Conservation (phyloP, 2,888 invertebrate species). For the Smittia sp. region DNA sequence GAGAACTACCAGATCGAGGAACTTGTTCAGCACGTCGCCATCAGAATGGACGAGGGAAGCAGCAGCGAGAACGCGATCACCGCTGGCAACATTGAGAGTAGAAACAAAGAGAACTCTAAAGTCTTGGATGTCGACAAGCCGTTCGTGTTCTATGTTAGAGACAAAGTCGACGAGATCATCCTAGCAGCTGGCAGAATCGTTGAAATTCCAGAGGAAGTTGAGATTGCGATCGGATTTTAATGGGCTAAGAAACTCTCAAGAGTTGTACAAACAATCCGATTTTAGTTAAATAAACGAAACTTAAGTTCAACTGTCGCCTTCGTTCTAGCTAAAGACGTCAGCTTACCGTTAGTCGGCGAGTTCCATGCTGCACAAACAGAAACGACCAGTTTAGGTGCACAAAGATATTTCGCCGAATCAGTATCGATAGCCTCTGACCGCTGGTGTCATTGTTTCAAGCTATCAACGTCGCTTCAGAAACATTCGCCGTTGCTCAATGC, state of each 20-base stretch:
- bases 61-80: constrained; percentile 49
- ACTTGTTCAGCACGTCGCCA: constrained; percentile 63
- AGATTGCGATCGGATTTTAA: background rate
- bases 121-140: constrained; percentile 59
- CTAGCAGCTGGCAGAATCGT: constrained; percentile 61
- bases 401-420: too few relatives aligned
- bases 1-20: constrained; percentile 65
- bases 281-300: too few relatives aligned
- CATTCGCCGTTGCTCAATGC: too few relatives aligned
- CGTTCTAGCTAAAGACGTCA: too few relatives aligned
- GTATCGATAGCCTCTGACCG: too few relatives aligned
- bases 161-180: constrained; percentile 59
- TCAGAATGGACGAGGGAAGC: constrained; percentile 61
- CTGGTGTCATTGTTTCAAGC: too few relatives aligned
- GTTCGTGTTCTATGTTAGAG: constrained; percentile 63
- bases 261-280: too few relatives aligned
- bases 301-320: too few relatives aligned
- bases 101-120: constrained; percentile 42
- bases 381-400: too few relatives aligned
- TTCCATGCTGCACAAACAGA: too few relatives aligned
- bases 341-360: too few relatives aligned
- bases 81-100: constrained; percentile 45
- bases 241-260: background rate
- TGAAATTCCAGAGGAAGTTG: constrained; percentile 51
- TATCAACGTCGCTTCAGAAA: too few relatives aligned